phyloP scores from a whole-genome alignment of 2,888 invertebrate genomes.

The Microctonus brassicae region DNA sequence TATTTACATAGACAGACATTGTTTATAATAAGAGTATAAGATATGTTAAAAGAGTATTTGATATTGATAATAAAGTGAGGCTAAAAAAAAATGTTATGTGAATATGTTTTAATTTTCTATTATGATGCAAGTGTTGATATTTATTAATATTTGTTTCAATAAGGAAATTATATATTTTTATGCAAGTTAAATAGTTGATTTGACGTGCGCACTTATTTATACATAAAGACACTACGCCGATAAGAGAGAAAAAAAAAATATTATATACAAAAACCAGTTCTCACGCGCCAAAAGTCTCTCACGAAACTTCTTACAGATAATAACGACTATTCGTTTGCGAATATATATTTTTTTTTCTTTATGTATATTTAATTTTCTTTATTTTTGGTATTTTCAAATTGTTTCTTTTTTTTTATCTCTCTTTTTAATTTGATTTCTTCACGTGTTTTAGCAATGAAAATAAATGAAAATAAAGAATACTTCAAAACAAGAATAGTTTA shows the following conservation, averaged over 20 bases:
- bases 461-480: not conserved
- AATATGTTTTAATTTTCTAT: not conserved
- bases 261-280: constrained; percentile 22
- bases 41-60: too few relatives aligned
- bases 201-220: not conserved
- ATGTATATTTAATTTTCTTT: not conserved
- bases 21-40: constrained; percentile 26
- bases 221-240: not conserved
- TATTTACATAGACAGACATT: not conserved
- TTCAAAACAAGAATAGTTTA: not conserved
- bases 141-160: not conserved
- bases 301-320: constrained; percentile 11
- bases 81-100: too few relatives aligned
- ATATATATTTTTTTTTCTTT: not conserved
- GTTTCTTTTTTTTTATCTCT: not conserved
- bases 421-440: not conserved
- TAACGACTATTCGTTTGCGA: too few relatives aligned
- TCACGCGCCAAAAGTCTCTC: constrained; percentile 22
- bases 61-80: not conserved
- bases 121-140: not conserved
- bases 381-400: not conserved
- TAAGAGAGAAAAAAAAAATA: constrained; percentile 11
- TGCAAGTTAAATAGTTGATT: not conserved
- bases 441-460: not conserved
- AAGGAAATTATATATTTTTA: constrained; percentile 18